Conservation (phyloP, 1,140 invertebrate genomes). For the Centruroides vittatus region DNA sequence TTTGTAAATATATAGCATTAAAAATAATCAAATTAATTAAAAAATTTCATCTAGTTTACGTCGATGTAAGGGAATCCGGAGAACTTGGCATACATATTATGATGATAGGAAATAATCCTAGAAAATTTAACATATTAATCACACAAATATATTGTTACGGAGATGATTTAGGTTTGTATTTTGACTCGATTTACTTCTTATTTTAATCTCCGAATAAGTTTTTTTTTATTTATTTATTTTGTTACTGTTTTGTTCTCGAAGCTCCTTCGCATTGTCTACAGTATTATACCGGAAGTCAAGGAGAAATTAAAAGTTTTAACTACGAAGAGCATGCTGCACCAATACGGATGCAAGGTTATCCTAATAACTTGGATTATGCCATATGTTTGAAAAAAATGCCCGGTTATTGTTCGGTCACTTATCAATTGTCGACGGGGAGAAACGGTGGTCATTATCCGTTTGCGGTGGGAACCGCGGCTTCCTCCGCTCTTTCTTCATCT, state of each 20-base stretch:
- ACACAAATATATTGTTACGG: constrained; percentile 56
- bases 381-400: constrained; percentile 24
- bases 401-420: constrained; percentile 35
- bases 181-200: background rate
- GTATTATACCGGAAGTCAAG: constrained; percentile 48
- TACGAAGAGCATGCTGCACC: constrained; percentile 15
- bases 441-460: constrained; percentile 13
- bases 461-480: constrained; percentile 14
- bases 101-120: constrained; percentile 46
- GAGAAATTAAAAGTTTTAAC: constrained; percentile 55
- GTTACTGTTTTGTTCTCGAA: background rate
- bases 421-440: constrained; percentile 23
- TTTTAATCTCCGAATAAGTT: background rate
- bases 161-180: constrained; percentile 24
- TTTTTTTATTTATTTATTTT: background rate
- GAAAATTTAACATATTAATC: constrained; percentile 59
- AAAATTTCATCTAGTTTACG: constrained; percentile 16
- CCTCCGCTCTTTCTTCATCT: background rate
- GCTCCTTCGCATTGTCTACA: constrained; percentile 65
- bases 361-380: constrained; percentile 41
- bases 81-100: constrained; percentile 26
- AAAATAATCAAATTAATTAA: background rate
- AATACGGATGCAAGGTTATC: constrained; percentile 16
- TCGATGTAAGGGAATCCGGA: constrained; percentile 20
- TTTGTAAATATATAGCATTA: background rate